These are phyloP conservation scores for Amphipyra berbera DNA, from an alignment of 2,888 invertebrate genomes.

Conservation along the genomic window DNA sequence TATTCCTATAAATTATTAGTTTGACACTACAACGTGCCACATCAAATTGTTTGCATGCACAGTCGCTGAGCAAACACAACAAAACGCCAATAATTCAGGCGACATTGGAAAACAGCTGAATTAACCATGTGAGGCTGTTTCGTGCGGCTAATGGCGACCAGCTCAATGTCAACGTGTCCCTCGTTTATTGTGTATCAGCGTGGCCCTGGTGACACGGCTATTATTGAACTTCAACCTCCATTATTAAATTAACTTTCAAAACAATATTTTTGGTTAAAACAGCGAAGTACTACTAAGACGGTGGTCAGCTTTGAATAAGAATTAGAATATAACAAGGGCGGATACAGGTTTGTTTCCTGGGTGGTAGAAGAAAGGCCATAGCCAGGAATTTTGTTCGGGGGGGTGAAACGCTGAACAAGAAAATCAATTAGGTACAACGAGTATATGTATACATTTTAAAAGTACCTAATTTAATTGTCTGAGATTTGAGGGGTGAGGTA, in stretches of 20 bases:
- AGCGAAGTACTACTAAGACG: no score
- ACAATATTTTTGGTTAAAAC: no score
- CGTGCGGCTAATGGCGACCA: slow-evolving; percentile 49
- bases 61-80: not conserved
- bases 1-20: not conserved
- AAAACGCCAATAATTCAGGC: slow-evolving; percentile 1
- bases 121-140: slow-evolving; percentile 26
- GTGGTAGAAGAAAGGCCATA: no score
- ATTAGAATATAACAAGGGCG: no score
- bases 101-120: slow-evolving; percentile 32
- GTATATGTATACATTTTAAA: no score
- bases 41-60: not conserved
- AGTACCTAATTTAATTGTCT: no score
- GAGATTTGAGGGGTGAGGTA: no score
- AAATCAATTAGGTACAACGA: no score
- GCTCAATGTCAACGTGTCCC: slow-evolving; percentile 51
- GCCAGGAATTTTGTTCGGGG: no score
- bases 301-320: no score
- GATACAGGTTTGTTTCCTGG: no score
- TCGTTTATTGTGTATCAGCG: slow-evolving; percentile 43
- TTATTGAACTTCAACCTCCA: slow-evolving; percentile 34
- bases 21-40: not conserved
- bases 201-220: slow-evolving; percentile 27
- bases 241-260: slow-evolving; percentile 17
- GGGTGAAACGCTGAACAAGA: no score